Evolutionary conservation across 2,888 invertebrate species (phyloP), one percentile per base, ranked within the genome.

Genomic region (Drosophila cracens): DNA sequence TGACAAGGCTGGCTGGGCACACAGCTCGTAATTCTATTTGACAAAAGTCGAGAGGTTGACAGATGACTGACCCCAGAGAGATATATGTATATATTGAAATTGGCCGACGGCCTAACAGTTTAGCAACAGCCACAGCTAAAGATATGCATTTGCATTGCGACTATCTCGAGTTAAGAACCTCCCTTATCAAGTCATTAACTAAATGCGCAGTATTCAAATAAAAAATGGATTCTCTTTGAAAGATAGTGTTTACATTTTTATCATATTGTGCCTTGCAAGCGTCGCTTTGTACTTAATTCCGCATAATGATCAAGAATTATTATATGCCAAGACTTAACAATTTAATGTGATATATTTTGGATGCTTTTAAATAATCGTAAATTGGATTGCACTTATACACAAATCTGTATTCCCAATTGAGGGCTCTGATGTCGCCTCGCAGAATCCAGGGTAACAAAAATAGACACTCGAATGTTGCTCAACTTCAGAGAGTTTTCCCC

Each of bases 21-120:
- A 52, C 40, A 52, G 43, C 57, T 61, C 75, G 70, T 84, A 77
- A 89, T 73, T 87, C 89, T 79, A 66, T 77, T 87, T 87, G 89
- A 83, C 70, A 49, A 58, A 65, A 33, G 40, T 73, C 52, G 64
- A 65, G 62, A 66, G 66, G 21, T 74, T 74, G 79, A 76, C 76
- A 76, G 59, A 67, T 76, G 62, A 76, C 76, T 48, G 67, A 60
- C 73, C 58, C 34, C 73, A 61, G 16, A 36, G 16, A 36, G 38
- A 40, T 34, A 46, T 40, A 67, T 58, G 31, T 49, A 48, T 43
- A 53, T 56, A 70, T 56, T 36, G n/a, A 54, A 54, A 48, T 40
- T 21, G 31, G 13, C 25, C 36, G 3, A 11, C 52, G 3, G 34
- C 34, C 34, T 16, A 53, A 34, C 10, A 51, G 38, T 54, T 34